Evolutionary conservation across 1,140 invertebrate species (phyloP), one percentile per base, ranked within the genome.

Genomic region (Caenorhabditis inopinata): DNA sequence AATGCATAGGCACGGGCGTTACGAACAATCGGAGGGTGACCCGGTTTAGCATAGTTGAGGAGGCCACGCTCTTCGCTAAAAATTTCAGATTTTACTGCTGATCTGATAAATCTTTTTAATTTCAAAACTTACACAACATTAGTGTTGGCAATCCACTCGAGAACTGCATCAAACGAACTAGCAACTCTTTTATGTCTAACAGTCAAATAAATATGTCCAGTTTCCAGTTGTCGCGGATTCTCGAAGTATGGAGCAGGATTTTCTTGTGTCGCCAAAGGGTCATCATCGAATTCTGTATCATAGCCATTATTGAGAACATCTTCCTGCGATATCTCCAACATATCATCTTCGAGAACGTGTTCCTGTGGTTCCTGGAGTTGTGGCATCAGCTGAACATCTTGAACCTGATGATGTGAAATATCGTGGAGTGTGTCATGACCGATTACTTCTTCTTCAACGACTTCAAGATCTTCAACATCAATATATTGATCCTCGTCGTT

Each of bases 251-350:
- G 58, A 23, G 49, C 53, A 16, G 35, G 18, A 25, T 75, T 68
- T 49, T 79, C 78, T 27, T 79, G 78, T 12, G 18, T n/a, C 2
- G 46, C 23, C 7, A 79, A 35, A 6, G 58, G 51, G 23, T 79
- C 78, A 18, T 79, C 78, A 14, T 79, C 78, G 23, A 79, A 79
- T 14, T 79, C 78, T n/a, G 27, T n/a, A 74, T 79, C 78, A 21
- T 58, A 79, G 7, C 78, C 78, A 49, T 45, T 46, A 29, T 79
- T 79, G n/a, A 79, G 25, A 25, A 47, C 58, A 21, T 79, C 78
- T 45, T 79, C 78, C 25, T 58, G 78, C 12, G 58, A 25, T 12
- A 49, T 27, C n/a, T 79, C 78, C 11, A 27, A 21, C 14, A 42
- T 2, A 5, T 68, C 45, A 7, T 68, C 58, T 4, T 68, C 58